phyloP scores from a whole-genome alignment of 2,113 vertebrate genomes.

The Solea senegalensis region DNA sequence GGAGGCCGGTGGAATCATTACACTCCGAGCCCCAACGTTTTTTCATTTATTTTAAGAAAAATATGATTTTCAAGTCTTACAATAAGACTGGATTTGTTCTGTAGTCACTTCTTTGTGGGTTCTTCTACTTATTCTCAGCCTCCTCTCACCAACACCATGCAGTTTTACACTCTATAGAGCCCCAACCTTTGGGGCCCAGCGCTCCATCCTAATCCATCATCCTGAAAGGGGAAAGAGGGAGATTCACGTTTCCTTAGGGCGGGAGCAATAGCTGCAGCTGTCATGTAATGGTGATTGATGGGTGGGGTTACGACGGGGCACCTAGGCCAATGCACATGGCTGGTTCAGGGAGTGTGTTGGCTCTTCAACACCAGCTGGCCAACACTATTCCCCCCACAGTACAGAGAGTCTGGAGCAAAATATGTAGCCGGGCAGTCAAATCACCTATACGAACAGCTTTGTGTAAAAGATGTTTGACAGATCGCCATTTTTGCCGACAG shows the following conservation, averaged over 20 bases:
- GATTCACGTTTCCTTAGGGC: slow-evolving; percentile 67
- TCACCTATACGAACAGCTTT: slow-evolving; percentile 13
- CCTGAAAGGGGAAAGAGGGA: slow-evolving; percentile 57
- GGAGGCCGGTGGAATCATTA: slow-evolving; percentile 9
- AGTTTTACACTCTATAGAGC: slow-evolving; percentile 65
- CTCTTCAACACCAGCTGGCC: slow-evolving; percentile 43
- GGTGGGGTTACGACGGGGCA: slow-evolving; percentile 64
- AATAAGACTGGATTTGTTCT: slow-evolving; percentile 44
- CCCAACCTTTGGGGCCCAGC: slow-evolving; percentile 52
- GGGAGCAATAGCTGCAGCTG: slow-evolving; percentile 45
- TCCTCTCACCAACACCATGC: slow-evolving; percentile 3
- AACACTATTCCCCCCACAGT: slow-evolving; percentile 13
- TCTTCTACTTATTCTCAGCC: not conserved
- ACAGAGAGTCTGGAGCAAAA: slow-evolving; percentile 16
- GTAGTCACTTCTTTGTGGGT: slow-evolving; percentile 33
- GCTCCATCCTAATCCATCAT: slow-evolving; percentile 70
- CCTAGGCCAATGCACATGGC: slow-evolving; percentile 61
- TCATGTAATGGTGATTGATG: slow-evolving; percentile 75
- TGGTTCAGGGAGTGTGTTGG: slow-evolving; percentile 44
- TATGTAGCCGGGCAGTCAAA: not conserved
- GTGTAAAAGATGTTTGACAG: slow-evolving; percentile 43
- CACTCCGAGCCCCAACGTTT: slow-evolving; percentile 1
- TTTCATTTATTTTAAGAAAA: slow-evolving; percentile 25
- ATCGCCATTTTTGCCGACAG: slow-evolving; percentile 52
- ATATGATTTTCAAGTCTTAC: slow-evolving; percentile 13